Percentiles rank a stretch among this genome's conserved stretches.
Conservation (phyloP, 2,888 invertebrate species). For the Brenthis hecate region DNA sequence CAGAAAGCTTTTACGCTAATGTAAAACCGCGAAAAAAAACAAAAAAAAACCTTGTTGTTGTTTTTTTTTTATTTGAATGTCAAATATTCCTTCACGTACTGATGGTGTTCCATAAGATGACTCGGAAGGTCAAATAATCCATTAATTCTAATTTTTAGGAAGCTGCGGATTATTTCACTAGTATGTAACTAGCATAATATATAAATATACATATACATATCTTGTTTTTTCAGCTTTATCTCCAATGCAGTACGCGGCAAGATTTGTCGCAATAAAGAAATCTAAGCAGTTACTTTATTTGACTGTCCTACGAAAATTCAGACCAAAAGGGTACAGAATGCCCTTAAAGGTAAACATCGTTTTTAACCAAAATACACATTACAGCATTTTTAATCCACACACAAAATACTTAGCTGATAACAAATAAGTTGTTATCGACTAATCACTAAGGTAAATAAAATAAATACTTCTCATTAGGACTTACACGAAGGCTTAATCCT, state of each 20-base stretch:
- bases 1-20: too few species aligned
- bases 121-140: too few species aligned
- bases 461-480: slow-evolving; percentile 57
- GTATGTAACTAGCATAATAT: not conserved
- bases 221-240: slow-evolving; percentile 80
- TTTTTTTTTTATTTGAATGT: too few species aligned
- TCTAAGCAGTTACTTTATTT: slow-evolving; percentile 76
- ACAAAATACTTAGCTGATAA: not conserved
- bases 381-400: not conserved
- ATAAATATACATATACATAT: not conserved
- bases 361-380: not conserved
- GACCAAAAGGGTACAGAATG: slow-evolving; percentile 65
- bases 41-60: too few species aligned
- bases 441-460: not conserved
- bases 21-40: too few species aligned
- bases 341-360: slow-evolving; percentile 70
- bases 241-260: slow-evolving; percentile 87
- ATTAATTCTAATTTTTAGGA: too few species aligned
- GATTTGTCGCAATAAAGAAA: slow-evolving; percentile 85
- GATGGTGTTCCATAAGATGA: too few species aligned
- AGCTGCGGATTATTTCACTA: too few species aligned
- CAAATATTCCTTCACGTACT: too few species aligned
- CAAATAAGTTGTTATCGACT: not conserved
- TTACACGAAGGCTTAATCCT: slow-evolving; percentile 81
- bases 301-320: slow-evolving; percentile 72